Evolutionary conservation across 2,113 vertebrate genomes (phyloP).

Genomic region (Phrynocephalus versicolor): DNA sequence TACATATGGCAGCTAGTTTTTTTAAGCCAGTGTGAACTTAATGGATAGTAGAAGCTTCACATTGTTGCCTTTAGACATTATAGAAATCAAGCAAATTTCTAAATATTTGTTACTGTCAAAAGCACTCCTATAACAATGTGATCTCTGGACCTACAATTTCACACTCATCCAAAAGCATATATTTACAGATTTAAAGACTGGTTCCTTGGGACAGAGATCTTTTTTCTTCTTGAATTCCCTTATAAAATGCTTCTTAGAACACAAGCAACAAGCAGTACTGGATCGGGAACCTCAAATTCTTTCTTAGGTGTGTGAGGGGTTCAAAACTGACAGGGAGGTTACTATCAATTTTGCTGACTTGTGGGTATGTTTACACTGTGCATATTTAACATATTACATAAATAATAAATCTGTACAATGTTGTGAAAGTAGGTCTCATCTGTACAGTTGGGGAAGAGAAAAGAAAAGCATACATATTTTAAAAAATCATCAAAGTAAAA

Average conservation of each 20-base stretch:
- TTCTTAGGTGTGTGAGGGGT: too few relatives aligned
- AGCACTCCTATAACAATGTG: not conserved
- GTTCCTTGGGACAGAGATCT: not conserved
- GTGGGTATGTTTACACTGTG: too few relatives aligned
- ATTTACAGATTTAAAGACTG: not conserved
- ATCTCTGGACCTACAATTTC: not conserved
- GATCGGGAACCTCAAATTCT: too few relatives aligned
- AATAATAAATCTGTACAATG: too few relatives aligned
- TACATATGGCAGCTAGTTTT: not conserved
- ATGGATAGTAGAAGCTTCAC: not conserved
- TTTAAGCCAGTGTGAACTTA: not conserved
- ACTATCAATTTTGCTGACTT: too few relatives aligned
- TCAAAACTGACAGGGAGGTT: too few relatives aligned
- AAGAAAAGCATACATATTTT: too few relatives aligned
- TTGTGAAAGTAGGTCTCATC: too few relatives aligned
- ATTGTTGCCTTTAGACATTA: not conserved
- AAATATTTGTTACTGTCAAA: not conserved
- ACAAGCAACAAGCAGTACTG: not conserved
- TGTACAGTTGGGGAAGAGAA: too few relatives aligned
- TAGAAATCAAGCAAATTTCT: not conserved
- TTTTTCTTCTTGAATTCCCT: not conserved
- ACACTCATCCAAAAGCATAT: not conserved
- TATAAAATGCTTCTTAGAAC: not conserved
- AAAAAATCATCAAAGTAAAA: too few relatives aligned
- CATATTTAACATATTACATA: too few relatives aligned